phyloP scores from a whole-genome alignment of 2,113 vertebrate genomes.

The Noctilio leporinus region DNA sequence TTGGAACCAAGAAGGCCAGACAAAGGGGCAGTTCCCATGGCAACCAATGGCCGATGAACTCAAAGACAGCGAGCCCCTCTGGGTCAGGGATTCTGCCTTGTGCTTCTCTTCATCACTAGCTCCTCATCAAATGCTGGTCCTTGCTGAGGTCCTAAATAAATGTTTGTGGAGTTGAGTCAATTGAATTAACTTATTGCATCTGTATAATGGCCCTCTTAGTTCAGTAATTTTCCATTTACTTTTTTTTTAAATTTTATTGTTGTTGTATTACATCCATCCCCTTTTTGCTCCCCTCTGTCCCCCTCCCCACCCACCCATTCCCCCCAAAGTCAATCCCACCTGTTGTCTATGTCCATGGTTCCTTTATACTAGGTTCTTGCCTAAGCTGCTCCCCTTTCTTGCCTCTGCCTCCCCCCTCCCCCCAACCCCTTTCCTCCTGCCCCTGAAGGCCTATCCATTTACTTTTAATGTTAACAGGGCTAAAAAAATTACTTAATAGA shows the following conservation, averaged over 20 bases:
- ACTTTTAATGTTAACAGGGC: neutral
- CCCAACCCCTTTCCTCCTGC: no score
- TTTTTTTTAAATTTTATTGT: no score
- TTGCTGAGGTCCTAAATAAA: neutral
- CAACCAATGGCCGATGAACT: neutral
- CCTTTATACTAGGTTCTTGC: no score
- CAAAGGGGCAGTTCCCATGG: neutral
- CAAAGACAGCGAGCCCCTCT: neutral
- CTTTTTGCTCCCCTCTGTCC: no score
- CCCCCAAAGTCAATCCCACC: no score
- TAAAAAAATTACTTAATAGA: neutral
- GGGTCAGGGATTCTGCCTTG: neutral
- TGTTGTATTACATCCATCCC: no score
- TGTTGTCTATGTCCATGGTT: no score
- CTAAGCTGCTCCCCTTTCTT: no score
- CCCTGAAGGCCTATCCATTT: no score
- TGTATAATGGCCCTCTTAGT: neutral
- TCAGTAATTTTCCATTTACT: neutral
- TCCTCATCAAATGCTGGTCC: neutral
- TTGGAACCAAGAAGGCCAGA: neutral
- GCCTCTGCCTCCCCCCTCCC: no score
- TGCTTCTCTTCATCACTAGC: neutral
- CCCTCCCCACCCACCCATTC: no score
- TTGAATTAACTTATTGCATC: neutral
- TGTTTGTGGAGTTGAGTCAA: neutral